Evolutionary conservation across 2,797 vertebrate species (phyloP).

Genomic region (Cichlasoma orientale): DNA sequence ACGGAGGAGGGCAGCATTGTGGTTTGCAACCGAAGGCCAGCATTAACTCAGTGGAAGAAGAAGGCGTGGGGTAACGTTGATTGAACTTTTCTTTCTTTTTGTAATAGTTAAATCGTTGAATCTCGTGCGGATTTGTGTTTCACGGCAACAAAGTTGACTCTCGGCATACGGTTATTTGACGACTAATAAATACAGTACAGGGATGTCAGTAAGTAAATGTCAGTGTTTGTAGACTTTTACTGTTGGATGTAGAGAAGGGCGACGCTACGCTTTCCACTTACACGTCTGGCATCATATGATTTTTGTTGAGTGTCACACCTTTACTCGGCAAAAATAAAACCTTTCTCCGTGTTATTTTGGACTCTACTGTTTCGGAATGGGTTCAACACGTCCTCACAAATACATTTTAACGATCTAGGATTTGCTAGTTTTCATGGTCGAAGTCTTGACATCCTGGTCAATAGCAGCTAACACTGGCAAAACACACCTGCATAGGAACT

Average conservation of each 20-base stretch:
- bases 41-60: neutral
- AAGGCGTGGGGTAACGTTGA: neutral
- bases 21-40: neutral
- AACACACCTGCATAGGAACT: constrained; percentile 19
- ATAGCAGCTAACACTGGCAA: constrained; percentile 26
- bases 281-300: neutral
- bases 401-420: neutral
- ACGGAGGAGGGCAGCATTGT: neutral
- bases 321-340: neutral
- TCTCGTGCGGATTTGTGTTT: neutral
- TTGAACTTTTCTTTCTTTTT: neutral
- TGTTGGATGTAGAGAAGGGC: neutral
- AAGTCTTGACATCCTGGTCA: neutral
- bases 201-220: constrained; percentile 29
- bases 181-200: neutral
- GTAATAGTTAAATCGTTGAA: neutral
- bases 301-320: neutral
- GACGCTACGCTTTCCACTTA: neutral
- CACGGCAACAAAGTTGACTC: neutral
- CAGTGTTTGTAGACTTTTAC: neutral
- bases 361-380: accelerated
- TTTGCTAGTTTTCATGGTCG: neutral
- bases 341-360: no score
- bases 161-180: neutral
- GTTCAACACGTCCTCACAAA: neutral